Evolutionary conservation across 2,888 invertebrate species (phyloP).

Genomic region (Priapulus caudatus): DNA sequence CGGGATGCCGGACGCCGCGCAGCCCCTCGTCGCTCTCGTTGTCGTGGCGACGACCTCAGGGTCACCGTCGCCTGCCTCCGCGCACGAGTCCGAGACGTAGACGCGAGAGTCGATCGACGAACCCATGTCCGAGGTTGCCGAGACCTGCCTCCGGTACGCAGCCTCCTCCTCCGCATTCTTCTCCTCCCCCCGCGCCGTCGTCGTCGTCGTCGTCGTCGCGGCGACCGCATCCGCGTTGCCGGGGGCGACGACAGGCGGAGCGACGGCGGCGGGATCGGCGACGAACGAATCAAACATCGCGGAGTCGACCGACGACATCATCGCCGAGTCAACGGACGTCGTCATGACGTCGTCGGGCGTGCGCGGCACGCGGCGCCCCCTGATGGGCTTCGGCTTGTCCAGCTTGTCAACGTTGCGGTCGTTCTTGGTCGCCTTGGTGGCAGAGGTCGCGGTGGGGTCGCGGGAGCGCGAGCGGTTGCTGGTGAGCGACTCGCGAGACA

Average conservation of each 20-base stretch:
- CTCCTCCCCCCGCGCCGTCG: background rate
- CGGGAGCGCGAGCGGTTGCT: background rate
- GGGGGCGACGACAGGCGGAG: no score
- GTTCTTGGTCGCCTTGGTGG: no score
- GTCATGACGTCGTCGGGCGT: background rate
- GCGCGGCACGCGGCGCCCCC: background rate
- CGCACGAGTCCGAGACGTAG: background rate
- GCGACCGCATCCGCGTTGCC: no score
- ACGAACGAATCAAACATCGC: no score
- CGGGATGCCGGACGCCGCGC: background rate
- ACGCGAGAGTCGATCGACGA: no score
- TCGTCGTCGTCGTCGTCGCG: background rate
- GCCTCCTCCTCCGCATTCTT: background rate
- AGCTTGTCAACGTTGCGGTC: background rate
- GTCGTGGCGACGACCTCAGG: no score
- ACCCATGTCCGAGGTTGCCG: background rate
- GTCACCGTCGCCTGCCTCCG: no score
- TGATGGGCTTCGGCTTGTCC: background rate
- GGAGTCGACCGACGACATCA: background rate
- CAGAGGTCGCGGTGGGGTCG: background rate
- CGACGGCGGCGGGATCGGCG: no score
- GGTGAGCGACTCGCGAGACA: background rate
- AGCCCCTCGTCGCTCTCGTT: no score
- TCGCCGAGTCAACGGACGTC: background rate
- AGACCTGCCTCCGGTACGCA: background rate